Percentiles rank a stretch among this genome's conserved stretches.
phyloP scores from a whole-genome alignment of 2,888 invertebrate species.

The Watsonalla binaria region DNA sequence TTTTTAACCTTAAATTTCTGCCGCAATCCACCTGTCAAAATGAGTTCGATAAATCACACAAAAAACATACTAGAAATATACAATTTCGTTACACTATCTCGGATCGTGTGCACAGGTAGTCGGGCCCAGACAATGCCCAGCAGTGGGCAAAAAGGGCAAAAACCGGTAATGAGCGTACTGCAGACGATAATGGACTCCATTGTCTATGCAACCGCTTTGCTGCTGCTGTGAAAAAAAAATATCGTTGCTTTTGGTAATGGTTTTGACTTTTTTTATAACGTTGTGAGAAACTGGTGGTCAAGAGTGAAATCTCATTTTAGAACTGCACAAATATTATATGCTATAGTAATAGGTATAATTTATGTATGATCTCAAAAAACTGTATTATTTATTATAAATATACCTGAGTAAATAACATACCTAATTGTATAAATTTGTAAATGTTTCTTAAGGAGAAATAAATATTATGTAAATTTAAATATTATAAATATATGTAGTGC shows the following conservation, averaged over 20 bases:
- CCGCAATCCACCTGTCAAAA: neutral
- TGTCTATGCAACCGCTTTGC: slow-evolving; percentile 60
- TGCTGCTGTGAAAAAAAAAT: slow-evolving; percentile 36
- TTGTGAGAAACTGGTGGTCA: too few species aligned
- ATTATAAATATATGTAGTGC: too few species aligned
- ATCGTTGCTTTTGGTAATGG: slow-evolving; percentile 20
- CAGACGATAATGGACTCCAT: slow-evolving; percentile 63
- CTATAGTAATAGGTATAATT: too few species aligned
- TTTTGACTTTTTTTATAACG: neutral
- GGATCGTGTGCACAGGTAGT: slow-evolving; percentile 54
- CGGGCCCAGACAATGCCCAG: slow-evolving; percentile 53
- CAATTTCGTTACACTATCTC: neutral
- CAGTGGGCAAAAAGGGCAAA: slow-evolving; percentile 39
- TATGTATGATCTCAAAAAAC: too few species aligned
- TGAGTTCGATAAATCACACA: neutral
- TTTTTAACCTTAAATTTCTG: neutral
- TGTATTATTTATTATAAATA: too few species aligned
- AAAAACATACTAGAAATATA: neutral
- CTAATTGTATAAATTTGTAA: too few species aligned
- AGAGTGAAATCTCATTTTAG: too few species aligned
- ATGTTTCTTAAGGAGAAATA: too few species aligned
- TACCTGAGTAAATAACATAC: too few species aligned
- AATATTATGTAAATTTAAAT: too few species aligned
- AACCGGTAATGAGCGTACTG: slow-evolving; percentile 73
- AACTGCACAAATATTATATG: too few species aligned